Conservation (phyloP, 2,113 vertebrate genomes). For the Megalops atlanticus region DNA sequence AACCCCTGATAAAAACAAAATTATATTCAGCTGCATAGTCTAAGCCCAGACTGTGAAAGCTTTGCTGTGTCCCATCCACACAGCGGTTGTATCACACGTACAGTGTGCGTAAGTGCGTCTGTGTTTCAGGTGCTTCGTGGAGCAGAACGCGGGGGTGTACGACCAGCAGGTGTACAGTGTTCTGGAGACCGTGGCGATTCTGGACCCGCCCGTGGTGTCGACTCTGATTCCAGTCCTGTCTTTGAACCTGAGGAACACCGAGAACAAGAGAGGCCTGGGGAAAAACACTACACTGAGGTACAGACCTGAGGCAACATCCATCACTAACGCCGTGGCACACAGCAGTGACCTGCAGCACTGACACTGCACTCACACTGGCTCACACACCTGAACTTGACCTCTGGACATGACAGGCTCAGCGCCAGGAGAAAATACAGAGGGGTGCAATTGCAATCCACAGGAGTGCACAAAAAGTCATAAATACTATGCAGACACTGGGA, state of each 20-base stretch:
- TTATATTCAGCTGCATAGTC: no score
- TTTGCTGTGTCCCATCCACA: no score
- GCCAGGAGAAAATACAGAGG: not conserved
- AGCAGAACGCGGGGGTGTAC: slow-evolving; percentile 79
- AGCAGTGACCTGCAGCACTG: not conserved
- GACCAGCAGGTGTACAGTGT: slow-evolving; percentile 81
- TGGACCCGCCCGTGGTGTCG: slow-evolving; percentile 75
- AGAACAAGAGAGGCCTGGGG: slow-evolving; percentile 89
- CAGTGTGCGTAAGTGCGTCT: slow-evolving; percentile 38
- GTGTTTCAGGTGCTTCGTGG: slow-evolving; percentile 82
- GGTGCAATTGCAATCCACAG: no score
- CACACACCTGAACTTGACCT: not conserved
- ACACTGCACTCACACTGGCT: not conserved
- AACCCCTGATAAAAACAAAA: no score
- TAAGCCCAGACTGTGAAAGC: no score
- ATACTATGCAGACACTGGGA: no score
- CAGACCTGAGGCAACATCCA: not conserved
- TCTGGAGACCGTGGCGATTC: slow-evolving; percentile 78
- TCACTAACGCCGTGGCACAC: not conserved
- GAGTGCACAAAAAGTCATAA: no score
- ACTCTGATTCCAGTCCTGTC: slow-evolving; percentile 82
- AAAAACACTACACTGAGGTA: slow-evolving; percentile 85
- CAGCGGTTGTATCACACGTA: no score
- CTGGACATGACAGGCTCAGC: not conserved
- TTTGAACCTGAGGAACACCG: slow-evolving; percentile 78